Base-by-base conservation (phyloP, 64 coral and sea anemone species). In the Dendrophyllia cribrosa region DNA sequence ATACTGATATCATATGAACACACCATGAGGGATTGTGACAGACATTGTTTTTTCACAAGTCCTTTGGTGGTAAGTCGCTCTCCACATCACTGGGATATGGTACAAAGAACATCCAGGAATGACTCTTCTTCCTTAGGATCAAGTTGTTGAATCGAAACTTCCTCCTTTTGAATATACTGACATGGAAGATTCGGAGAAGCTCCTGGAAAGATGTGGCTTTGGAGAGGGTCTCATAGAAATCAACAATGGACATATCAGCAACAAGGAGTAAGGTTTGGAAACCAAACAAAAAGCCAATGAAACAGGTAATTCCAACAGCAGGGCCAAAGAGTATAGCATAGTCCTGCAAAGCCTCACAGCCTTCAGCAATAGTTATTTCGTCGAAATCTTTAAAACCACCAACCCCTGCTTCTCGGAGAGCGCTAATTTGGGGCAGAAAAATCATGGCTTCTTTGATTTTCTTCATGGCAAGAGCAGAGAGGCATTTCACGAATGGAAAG, bases 151-250 rank as follows among this genome's bases (percentile, higher is more conserved):
- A 97, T 6, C 95, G 70, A 4, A 85, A 71, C 75, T 97, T 97
- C 71, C 80, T 86, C 51, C 93, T 94, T 77, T 94, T 97, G n/a
- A 88, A 25, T 12, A 97, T 79, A 25, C 95, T 93, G 1, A 97
- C 78, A 66, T 91, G 82, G 45, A 94, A 62, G 24, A 77, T 94
- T 64, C 81, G 78, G 19, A 97, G 80, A 85, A 97, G 90, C 11
- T 97, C 95, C 7, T 70, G 65, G 17, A 97, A 88, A 46, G 95
- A 97, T 59, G 77, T 79, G 13, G 88, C 76, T 58, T 93, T 94
- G 22, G 92, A 88, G 71, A 94, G 77, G n/a, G 56, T 70, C 13
- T 97, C 92, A 46, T 97, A 97, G 87, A 97, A 97, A 97, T 97
- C 95, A 34, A 97, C 95, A n/a, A 97, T 87, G 3, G 95, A 97